These are phyloP conservation scores for Pangasius mekongensis DNA, from an alignment of 2,797 vertebrate species.

Conservation along the genomic window DNA sequence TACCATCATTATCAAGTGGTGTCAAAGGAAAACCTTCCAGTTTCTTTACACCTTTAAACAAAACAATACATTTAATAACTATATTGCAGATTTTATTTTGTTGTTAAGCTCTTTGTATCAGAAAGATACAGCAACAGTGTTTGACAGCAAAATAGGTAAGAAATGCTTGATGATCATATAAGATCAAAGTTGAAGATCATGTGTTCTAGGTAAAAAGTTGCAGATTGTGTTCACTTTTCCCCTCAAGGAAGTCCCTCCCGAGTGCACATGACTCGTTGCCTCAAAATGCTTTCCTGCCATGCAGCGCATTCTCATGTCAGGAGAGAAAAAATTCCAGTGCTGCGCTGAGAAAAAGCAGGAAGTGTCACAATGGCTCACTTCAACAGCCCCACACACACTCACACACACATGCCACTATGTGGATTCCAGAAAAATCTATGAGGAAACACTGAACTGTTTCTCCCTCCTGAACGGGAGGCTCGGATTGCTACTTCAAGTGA, in stretches of 20 bases:
- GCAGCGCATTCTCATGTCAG: constrained; percentile 39
- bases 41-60: neutral
- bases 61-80: neutral
- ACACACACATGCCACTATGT: constrained; percentile 31
- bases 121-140: no score
- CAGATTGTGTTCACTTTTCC: neutral
- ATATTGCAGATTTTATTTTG: neutral
- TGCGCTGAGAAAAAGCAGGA: constrained; percentile 41
- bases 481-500: neutral
- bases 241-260: constrained; percentile 29
- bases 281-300: constrained; percentile 41
- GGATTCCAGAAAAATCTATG: constrained; percentile 25
- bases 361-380: constrained; percentile 48
- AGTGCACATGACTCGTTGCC: constrained; percentile 19
- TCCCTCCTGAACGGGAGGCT: neutral
- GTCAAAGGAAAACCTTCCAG: neutral
- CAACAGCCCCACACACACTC: constrained; percentile 23
- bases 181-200: neutral
- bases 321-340: constrained; percentile 20
- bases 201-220: constrained; percentile 6
- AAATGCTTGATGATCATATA: neutral
- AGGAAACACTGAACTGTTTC: constrained; percentile 11
- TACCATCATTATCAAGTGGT: neutral
- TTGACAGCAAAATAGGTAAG: neutral
- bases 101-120: neutral